A percentile compares a stretch with the other conserved stretches of the same genome.
phyloP scores from a whole-genome alignment of 2,888 invertebrate genomes.

The Lamellibrachia columna region DNA sequence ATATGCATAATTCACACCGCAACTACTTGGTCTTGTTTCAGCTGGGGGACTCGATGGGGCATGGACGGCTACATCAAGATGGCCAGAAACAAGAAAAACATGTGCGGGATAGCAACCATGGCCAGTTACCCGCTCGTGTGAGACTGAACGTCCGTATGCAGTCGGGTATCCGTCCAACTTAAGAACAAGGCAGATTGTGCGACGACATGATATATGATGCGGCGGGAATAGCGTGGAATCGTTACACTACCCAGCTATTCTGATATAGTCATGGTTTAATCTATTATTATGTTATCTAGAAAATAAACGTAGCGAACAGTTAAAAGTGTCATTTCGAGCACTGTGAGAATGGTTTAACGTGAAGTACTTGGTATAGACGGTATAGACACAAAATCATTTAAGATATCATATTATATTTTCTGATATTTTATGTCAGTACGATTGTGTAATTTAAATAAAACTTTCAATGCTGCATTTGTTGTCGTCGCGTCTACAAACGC shows the following conservation, averaged over 20 bases:
- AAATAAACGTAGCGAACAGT: neutral
- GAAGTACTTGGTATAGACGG: neutral
- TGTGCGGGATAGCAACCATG: conserved; percentile 86
- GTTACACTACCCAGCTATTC: no score
- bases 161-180: no score
- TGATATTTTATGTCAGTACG: neutral
- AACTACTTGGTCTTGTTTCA: conserved; percentile 40
- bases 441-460: neutral
- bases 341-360: neutral
- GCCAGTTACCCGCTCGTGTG: conserved; percentile 78
- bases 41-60: conserved; percentile 93
- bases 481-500: neutral
- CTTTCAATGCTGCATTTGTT: neutral
- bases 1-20: neutral
- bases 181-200: no score
- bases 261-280: neutral
- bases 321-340: neutral
- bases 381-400: neutral
- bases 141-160: neutral
- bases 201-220: no score
- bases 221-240: no score
- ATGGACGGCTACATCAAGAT: conserved; percentile 85
- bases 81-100: conserved; percentile 79
- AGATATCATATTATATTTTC: neutral
- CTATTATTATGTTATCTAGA: neutral